Base-by-base conservation (phyloP, 2,797 vertebrate genomes). In the Erpetoichthys calabaricus region DNA sequence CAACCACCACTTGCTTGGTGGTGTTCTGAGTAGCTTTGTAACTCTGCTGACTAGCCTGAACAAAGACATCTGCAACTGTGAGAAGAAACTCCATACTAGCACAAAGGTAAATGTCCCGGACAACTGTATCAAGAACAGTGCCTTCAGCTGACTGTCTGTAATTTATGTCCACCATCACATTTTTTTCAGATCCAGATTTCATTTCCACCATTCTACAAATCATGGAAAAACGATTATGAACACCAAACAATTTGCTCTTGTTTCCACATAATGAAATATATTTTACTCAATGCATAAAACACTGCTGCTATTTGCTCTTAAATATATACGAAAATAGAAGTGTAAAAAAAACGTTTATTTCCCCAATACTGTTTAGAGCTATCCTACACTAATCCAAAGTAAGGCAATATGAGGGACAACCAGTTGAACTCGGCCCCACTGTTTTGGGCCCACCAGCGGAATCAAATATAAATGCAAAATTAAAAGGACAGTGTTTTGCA, bases 61-160 rank as follows among this genome's bases (percentile, higher is more conserved):
- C 69, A 65, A 99, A 99, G 65, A 98, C 75, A 69, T 94, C 87
- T 42, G 85, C 89, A 60, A 99, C 92, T 0, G 91, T 95, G 63
- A 87, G 81, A 57, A 98, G 80, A 78, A 98, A 99, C 75, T 99
- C 94, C 83, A 98, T 89, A 76, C 93, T 98, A 67, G 96, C 93
- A 70, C 96, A 99, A 54, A 98, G 77, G 65, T 97, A 95, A 56
- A 89, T 76, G 64, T 99, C 91, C 76, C 93, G 91, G 63, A 98
- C 80, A 72, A 91, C 51, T 5, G 85, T 80, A 57, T 93, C 87
- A 68, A 94, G 64, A 41, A 61, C 60, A 53, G 75, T 88, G 58
- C 86, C 80, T 4, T 96, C 94, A 62, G 86, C 85, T 25, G 87
- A 81, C 64, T 79, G 89, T 25, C 80, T 88, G 57, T 93, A 98